phyloP scores from a whole-genome alignment of 1,140 invertebrate species.

The Neuroterus valhalla region DNA sequence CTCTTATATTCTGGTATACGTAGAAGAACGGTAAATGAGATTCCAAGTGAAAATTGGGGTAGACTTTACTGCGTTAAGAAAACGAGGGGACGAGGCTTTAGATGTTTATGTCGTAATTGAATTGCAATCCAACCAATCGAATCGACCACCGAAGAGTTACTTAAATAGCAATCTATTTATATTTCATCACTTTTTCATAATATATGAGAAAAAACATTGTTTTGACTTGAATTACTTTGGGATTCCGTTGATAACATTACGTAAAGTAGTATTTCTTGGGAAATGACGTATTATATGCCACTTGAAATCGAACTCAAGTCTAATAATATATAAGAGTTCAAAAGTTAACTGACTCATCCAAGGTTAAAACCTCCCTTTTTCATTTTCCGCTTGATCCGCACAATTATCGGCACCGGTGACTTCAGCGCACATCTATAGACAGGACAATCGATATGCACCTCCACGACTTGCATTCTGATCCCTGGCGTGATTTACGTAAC shows the following conservation, averaged over 20 bases:
- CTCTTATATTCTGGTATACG: conserved; percentile 58
- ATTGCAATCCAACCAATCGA: conserved; percentile 21
- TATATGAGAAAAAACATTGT: too few relatives aligned
- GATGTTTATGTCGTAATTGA: conserved; percentile 33
- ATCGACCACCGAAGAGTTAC: background rate
- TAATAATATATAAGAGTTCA: too few relatives aligned
- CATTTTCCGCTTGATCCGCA: too few relatives aligned
- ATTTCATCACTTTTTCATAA: too few relatives aligned
- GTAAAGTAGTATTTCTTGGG: too few relatives aligned
- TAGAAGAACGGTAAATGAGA: conserved; percentile 51
- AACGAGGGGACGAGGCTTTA: conserved; percentile 20
- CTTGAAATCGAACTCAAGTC: too few relatives aligned
- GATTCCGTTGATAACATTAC: too few relatives aligned
- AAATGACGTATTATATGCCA: too few relatives aligned
- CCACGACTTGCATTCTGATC: background rate
- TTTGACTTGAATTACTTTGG: too few relatives aligned
- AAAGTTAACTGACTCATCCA: too few relatives aligned
- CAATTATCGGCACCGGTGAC: background rate
- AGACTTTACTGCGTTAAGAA: conserved; percentile 42
- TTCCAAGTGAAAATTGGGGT: conserved; percentile 62
- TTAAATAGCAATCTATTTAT: too few relatives aligned
- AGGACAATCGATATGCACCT: conserved; percentile 19
- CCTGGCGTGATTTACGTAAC: conserved; percentile 27
- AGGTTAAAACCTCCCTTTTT: too few relatives aligned
- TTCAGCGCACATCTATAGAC: background rate